phyloP scores from a whole-genome alignment of 2,113 vertebrate genomes.

The Paedocypris sp. region DNA sequence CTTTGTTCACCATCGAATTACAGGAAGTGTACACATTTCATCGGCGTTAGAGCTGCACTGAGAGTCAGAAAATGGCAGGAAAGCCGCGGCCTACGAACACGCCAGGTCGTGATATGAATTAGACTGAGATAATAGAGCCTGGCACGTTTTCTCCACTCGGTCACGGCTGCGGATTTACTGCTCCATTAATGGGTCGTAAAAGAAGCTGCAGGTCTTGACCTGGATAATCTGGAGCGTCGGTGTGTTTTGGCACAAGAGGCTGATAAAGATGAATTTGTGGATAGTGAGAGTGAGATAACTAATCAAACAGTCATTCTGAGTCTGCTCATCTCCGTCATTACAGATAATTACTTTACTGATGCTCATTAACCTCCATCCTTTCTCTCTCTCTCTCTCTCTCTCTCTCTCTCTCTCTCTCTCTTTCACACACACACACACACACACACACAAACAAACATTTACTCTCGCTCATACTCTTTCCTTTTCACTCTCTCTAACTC shows the following conservation, averaged over 20 bases:
- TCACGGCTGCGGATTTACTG: not conserved
- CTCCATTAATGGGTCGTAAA: not conserved
- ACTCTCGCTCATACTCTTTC: no score
- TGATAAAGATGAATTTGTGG: not conserved
- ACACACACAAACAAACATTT: no score
- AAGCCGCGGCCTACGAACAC: slow-evolving; percentile 10
- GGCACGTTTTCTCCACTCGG: not conserved
- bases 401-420: no score
- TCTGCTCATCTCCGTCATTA: not conserved
- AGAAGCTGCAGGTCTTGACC: not conserved
- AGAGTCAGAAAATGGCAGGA: slow-evolving; percentile 22
- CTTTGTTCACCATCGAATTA: slow-evolving; percentile 13
- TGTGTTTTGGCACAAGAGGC: not conserved
- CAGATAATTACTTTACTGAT: no score
- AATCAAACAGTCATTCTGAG: not conserved
- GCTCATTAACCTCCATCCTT: no score
- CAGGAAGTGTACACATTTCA: slow-evolving; percentile 33
- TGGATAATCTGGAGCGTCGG: not conserved
- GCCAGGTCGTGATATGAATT: not conserved
- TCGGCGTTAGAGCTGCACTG: not conserved
- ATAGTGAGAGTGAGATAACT: not conserved
- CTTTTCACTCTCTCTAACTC: no score
- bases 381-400: no score
- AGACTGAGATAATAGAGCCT: slow-evolving; percentile 4
- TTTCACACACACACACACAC: no score